phyloP scores from a whole-genome alignment of 2,888 invertebrate genomes.

The Argyra leucocephala region DNA sequence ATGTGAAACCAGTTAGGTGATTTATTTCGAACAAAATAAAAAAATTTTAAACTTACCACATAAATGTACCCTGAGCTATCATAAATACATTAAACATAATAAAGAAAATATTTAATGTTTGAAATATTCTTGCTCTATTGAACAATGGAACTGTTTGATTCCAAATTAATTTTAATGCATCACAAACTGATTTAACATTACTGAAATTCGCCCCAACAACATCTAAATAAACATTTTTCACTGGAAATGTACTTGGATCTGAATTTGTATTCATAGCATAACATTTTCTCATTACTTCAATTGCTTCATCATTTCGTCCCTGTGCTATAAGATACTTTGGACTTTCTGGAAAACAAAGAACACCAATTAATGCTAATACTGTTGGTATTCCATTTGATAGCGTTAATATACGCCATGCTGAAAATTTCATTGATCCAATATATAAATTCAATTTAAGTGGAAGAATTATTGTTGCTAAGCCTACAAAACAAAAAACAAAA shows the following conservation, averaged over 20 bases:
- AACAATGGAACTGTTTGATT: slow-evolving; percentile 37
- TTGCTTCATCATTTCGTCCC: slow-evolving; percentile 50
- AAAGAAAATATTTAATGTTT: slow-evolving; percentile 36
- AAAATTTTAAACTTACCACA: slow-evolving; percentile 32
- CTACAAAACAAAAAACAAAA: slow-evolving; percentile 38
- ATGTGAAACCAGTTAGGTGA: background rate
- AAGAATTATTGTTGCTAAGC: slow-evolving; percentile 58
- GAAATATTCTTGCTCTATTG: slow-evolving; percentile 28
- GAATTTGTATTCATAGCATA: slow-evolving; percentile 48
- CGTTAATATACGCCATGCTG: slow-evolving; percentile 68
- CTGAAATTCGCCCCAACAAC: slow-evolving; percentile 31
- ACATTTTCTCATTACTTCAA: slow-evolving; percentile 52
- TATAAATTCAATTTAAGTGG: slow-evolving; percentile 48
- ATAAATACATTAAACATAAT: slow-evolving; percentile 33
- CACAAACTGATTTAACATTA: slow-evolving; percentile 30
- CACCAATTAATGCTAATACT: slow-evolving; percentile 49
- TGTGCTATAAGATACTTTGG: slow-evolving; percentile 64
- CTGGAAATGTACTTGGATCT: slow-evolving; percentile 45
- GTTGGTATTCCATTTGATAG: slow-evolving; percentile 57
- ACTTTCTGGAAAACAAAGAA: slow-evolving; percentile 61
- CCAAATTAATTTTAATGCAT: slow-evolving; percentile 36
- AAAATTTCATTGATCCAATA: slow-evolving; percentile 49
- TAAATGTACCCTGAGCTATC: slow-evolving; percentile 37
- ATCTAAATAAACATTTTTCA: slow-evolving; percentile 34
- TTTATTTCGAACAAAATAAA: background rate